phyloP scores from a whole-genome alignment of 2,888 invertebrate genomes.

The Conchocele bisecta region DNA sequence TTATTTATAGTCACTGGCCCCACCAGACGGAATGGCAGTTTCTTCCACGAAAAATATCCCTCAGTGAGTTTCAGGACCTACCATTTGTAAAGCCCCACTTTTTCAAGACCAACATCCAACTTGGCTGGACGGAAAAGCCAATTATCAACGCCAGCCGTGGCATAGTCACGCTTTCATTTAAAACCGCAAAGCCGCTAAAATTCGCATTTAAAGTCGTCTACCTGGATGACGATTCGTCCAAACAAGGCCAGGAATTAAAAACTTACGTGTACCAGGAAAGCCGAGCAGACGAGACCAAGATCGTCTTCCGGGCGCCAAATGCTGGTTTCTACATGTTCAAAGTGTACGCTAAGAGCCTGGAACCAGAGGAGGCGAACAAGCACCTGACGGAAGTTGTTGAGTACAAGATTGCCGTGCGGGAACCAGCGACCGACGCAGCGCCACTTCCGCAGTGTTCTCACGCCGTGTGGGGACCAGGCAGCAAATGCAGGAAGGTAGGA shows the following conservation, averaged over 20 bases:
- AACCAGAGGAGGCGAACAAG: slow-evolving; percentile 47
- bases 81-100: slow-evolving; percentile 67
- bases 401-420: slow-evolving; percentile 60
- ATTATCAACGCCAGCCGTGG: slow-evolving; percentile 59
- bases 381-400: slow-evolving; percentile 63
- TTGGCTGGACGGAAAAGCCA: slow-evolving; percentile 62
- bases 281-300: slow-evolving; percentile 56
- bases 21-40: slow-evolving; percentile 68
- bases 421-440: slow-evolving; percentile 61
- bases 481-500: slow-evolving; percentile 47
- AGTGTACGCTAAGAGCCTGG: slow-evolving; percentile 60
- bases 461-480: slow-evolving; percentile 64
- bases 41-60: slow-evolving; percentile 60
- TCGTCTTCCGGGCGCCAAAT: slow-evolving; percentile 59
- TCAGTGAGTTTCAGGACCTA: slow-evolving; percentile 64
- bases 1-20: slow-evolving; percentile 67
- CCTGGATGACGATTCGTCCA: slow-evolving; percentile 16
- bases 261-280: slow-evolving; percentile 61
- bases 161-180: slow-evolving; percentile 60
- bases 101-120: slow-evolving; percentile 56
- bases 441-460: slow-evolving; percentile 62
- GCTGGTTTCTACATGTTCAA: slow-evolving; percentile 58
- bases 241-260: slow-evolving; percentile 52
- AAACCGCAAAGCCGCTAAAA: slow-evolving; percentile 58
- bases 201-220: slow-evolving; percentile 55